Conservation (phyloP, 2,888 invertebrate genomes). For the Limenitis camilla region DNA sequence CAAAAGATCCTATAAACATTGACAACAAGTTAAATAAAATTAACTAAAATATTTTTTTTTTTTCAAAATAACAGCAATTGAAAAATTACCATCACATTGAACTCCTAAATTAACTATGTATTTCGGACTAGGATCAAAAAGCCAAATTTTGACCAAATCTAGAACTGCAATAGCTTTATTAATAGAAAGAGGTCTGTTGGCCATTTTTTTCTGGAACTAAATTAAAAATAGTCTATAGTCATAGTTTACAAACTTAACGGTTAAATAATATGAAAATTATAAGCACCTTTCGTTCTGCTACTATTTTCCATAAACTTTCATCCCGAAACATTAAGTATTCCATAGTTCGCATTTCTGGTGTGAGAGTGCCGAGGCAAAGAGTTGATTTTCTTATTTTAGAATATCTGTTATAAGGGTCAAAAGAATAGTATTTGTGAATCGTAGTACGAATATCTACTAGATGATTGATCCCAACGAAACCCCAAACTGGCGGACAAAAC, state of each 20-base stretch:
- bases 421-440: conserved; percentile 67
- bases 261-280: conserved; percentile 11
- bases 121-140: conserved; percentile 45
- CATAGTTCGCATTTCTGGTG: conserved; percentile 70
- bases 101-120: conserved; percentile 71
- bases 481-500: conserved; percentile 78
- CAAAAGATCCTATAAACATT: conserved; percentile 62
- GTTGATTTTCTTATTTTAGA: conserved; percentile 64
- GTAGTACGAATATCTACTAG: conserved; percentile 71
- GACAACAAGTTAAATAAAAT: neutral
- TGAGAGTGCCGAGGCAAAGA: conserved; percentile 63
- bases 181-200: conserved; percentile 27
- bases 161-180: conserved; percentile 56
- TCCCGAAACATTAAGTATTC: conserved; percentile 64
- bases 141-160: conserved; percentile 69
- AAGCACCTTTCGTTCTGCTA: conserved; percentile 49
- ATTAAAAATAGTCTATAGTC: neutral
- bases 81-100: conserved; percentile 67
- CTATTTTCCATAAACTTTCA: conserved; percentile 49
- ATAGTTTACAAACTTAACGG: neutral
- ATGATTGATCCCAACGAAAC: conserved; percentile 73
- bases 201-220: conserved; percentile 32
- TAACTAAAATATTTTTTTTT: neutral
- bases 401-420: conserved; percentile 67
- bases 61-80: neutral